Conservation (phyloP, 1,140 invertebrate genomes). For the Drosophila kepulauana region DNA sequence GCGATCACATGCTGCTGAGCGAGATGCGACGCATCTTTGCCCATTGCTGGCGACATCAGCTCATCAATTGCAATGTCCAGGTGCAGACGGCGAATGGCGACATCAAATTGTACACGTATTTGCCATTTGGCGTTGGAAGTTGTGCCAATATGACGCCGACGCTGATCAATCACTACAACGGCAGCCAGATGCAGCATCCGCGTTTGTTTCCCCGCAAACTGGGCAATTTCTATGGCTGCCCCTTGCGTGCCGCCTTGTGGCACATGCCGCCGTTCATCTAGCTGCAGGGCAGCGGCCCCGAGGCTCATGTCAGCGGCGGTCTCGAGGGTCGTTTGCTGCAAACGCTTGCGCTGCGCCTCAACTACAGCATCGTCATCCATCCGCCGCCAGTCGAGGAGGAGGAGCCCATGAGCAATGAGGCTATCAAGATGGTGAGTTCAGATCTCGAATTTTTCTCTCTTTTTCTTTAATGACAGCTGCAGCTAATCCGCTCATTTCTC, state of each 20-base stretch:
- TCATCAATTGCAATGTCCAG: conserved; percentile 76
- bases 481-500: too few relatives aligned
- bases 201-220: conserved; percentile 69
- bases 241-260: conserved; percentile 54
- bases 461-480: too few relatives aligned
- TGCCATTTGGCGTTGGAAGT: conserved; percentile 45
- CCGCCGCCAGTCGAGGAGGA: conserved; percentile 2
- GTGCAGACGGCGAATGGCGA: conserved; percentile 69
- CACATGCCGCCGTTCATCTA: conserved; percentile 62
- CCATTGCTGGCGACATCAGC: conserved; percentile 71
- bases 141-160: conserved; percentile 52
- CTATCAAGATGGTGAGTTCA: conserved; percentile 54
- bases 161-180: conserved; percentile 72
- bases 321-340: conserved; percentile 64
- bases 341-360: conserved; percentile 54
- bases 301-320: conserved; percentile 4
- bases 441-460: too few relatives aligned
- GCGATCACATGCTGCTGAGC: conserved; percentile 47
- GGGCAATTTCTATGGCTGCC: conserved; percentile 64
- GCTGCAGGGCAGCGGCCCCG: conserved; percentile 11
- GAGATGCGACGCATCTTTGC: conserved; percentile 72
- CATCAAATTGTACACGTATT: conserved; percentile 70
- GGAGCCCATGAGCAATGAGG: conserved; percentile 4
- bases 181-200: conserved; percentile 36
- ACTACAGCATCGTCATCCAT: conserved; percentile 49